A percentile compares a stretch with the other conserved stretches of the same genome.
These are phyloP conservation scores for Pteromalus puparum DNA, from an alignment of 1,140 invertebrate genomes.

Conservation along the genomic window DNA sequence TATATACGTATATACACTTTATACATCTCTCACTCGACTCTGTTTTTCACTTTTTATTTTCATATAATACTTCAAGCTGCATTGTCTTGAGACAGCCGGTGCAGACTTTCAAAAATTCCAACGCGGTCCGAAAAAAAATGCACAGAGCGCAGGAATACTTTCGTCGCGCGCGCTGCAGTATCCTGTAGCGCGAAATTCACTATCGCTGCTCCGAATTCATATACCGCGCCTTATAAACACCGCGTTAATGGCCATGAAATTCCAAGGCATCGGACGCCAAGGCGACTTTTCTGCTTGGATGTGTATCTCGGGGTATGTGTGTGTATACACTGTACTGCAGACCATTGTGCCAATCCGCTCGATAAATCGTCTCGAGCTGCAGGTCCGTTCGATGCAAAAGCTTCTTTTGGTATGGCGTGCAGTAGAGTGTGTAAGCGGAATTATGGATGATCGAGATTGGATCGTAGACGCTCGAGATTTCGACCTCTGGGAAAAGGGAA, in stretches of 20 bases:
- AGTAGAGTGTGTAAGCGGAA: background rate
- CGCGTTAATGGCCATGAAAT: background rate
- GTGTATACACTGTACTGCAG: background rate
- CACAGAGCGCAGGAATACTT: background rate
- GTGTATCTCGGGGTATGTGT: background rate
- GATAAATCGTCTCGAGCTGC: background rate
- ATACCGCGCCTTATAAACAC: background rate
- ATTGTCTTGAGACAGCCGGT: background rate
- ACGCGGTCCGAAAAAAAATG: background rate
- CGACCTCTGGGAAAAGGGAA: background rate
- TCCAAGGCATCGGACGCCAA: background rate
- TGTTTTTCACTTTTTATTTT: background rate
- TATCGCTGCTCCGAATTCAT: background rate
- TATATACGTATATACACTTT: background rate
- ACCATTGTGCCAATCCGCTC: slow-evolving; percentile 21
- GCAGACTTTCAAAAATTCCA: background rate
- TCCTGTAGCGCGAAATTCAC: background rate
- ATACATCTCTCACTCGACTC: background rate
- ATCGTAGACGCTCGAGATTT: background rate
- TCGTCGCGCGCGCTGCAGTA: background rate
- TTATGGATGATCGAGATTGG: background rate
- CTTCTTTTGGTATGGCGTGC: background rate
- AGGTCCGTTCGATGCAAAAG: background rate
- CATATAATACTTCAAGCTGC: background rate
- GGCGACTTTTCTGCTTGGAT: slow-evolving; percentile 12